These are phyloP conservation scores for Trachops cirrhosus DNA, from an alignment of 2,797 vertebrate genomes.

Conservation along the genomic window DNA sequence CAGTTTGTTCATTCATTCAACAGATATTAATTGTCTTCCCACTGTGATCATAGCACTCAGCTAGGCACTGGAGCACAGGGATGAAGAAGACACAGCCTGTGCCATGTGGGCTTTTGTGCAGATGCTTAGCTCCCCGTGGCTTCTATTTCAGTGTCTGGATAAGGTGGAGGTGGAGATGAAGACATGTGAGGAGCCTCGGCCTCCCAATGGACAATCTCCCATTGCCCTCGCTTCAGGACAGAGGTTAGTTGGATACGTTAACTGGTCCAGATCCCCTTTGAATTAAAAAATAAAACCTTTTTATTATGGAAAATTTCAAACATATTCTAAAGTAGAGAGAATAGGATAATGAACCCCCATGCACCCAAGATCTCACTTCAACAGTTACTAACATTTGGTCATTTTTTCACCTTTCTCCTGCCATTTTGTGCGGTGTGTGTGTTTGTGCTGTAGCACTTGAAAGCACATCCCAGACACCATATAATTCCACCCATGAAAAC, in stretches of 20 bases:
- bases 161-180: constrained; percentile 99
- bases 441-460: neutral
- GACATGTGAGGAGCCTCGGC: constrained; percentile 96
- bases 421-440: neutral
- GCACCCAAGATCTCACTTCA: neutral
- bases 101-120: neutral
- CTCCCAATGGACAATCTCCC: constrained; percentile 97
- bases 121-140: neutral
- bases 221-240: constrained; percentile 97
- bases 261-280: neutral
- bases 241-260: constrained; percentile 86
- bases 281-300: constrained; percentile 7
- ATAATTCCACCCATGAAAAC: neutral
- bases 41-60: neutral
- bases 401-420: neutral
- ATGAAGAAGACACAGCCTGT: neutral
- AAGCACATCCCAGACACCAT: neutral
- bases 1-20: neutral
- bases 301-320: neutral
- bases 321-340: neutral
- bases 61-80: neutral
- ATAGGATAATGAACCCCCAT: neutral
- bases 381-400: neutral
- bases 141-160: constrained; percentile 91
- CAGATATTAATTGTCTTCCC: neutral